Evolutionary conservation across 2,888 invertebrate genomes (phyloP).

Genomic region (Pogonocherus hispidulus): DNA sequence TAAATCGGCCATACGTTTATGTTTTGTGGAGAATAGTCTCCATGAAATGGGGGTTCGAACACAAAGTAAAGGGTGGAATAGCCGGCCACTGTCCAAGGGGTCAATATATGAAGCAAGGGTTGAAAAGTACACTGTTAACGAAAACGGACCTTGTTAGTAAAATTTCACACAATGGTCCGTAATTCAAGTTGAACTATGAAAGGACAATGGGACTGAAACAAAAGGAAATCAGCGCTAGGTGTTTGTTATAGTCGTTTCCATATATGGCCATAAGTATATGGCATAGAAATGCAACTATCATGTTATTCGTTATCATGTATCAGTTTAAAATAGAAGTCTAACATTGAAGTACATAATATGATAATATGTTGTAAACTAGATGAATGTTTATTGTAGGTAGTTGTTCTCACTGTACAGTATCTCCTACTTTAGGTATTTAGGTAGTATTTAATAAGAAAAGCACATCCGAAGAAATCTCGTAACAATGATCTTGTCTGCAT

Average conservation of each 20-base stretch:
- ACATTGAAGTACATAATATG: too few relatives aligned
- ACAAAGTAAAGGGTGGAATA: slow-evolving; percentile 62
- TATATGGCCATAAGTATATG: too few relatives aligned
- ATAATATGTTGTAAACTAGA: too few relatives aligned
- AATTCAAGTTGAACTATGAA: slow-evolving; percentile 58
- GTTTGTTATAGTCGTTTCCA: slow-evolving; percentile 37
- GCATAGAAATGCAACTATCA: too few relatives aligned
- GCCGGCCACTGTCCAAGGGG: slow-evolving; percentile 67
- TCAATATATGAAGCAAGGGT: slow-evolving; percentile 68
- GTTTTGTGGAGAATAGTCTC: slow-evolving; percentile 48
- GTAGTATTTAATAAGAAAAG: too few relatives aligned
- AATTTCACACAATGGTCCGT: slow-evolving; percentile 58
- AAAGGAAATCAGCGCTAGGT: slow-evolving; percentile 50
- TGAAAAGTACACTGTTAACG: slow-evolving; percentile 63
- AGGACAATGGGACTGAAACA: slow-evolving; percentile 52
- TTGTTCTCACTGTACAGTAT: too few relatives aligned
- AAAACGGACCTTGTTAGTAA: slow-evolving; percentile 61
- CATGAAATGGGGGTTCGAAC: slow-evolving; percentile 55
- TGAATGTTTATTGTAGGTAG: too few relatives aligned
- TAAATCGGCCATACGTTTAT: slow-evolving; percentile 34
- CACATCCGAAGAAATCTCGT: too few relatives aligned
- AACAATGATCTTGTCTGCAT: too few relatives aligned
- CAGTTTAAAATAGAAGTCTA: too few relatives aligned
- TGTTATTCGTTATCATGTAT: too few relatives aligned
- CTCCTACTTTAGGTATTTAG: too few relatives aligned